These are phyloP conservation scores for Numenius arquata DNA, from an alignment of 2,113 vertebrate genomes.

Conservation along the genomic window DNA sequence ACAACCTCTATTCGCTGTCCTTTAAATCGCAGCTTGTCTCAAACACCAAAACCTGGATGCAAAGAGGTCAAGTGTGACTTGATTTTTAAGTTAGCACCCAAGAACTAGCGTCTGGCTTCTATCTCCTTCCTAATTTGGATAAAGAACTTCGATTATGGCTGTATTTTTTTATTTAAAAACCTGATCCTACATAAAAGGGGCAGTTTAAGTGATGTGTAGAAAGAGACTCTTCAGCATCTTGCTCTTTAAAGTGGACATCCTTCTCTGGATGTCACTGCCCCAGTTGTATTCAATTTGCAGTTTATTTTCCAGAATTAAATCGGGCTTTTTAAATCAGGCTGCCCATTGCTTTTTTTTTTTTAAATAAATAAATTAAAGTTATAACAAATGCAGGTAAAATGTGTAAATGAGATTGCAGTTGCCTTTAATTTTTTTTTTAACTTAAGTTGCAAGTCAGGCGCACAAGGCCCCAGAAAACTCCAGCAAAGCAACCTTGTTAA, in stretches of 20 bases:
- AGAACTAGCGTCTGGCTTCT: background rate
- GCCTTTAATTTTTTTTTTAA: background rate
- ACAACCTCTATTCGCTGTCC: background rate
- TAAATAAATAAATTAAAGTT: background rate
- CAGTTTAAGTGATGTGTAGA: no score
- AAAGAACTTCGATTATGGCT: background rate
- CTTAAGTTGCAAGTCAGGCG: background rate
- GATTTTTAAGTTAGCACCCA: background rate
- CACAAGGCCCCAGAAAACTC: background rate
- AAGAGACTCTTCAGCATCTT: background rate
- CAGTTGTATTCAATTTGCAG: background rate
- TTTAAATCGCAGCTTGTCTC: background rate
- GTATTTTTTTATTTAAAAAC: background rate
- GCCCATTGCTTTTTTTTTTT: background rate
- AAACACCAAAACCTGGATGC: background rate
- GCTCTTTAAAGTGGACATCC: background rate
- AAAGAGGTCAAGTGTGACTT: background rate
- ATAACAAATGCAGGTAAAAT: background rate
- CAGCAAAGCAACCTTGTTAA: background rate
- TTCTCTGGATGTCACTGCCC: background rate
- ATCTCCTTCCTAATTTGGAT: background rate
- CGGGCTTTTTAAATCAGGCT: no score
- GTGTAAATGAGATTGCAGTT: background rate
- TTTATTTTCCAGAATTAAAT: background rate
- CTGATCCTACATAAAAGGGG: background rate